Evolutionary conservation across 2,888 invertebrate genomes (phyloP).

Genomic region (Tribolium freemani): DNA sequence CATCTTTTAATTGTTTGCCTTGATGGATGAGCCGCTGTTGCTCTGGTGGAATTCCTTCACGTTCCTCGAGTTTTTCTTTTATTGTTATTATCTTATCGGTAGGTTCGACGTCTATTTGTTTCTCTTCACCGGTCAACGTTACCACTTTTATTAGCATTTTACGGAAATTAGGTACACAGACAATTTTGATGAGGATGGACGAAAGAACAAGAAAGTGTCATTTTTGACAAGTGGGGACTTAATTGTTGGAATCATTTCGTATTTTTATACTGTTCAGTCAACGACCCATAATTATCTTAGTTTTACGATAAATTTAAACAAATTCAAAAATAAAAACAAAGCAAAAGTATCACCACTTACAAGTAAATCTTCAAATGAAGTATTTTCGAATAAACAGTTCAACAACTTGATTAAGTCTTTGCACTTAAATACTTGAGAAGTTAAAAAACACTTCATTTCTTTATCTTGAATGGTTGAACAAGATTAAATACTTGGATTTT

Average conservation of each 20-base stretch:
- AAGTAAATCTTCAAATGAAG: no score
- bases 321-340: conserved; percentile 2
- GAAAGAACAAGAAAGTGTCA: background rate
- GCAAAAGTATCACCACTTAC: no score
- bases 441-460: no score
- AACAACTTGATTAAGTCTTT: no score
- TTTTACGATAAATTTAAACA: background rate
- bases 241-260: no score
- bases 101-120: conserved; percentile 63
- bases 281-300: background rate
- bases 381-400: no score
- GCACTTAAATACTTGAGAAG: no score
- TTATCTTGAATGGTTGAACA: no score
- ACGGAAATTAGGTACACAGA: background rate
- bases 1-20: conserved; percentile 65
- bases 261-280: background rate
- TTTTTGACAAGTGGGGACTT: background rate
- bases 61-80: conserved; percentile 65
- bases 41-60: conserved; percentile 64
- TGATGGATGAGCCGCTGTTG: conserved; percentile 65
- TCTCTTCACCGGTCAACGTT: conserved; percentile 64
- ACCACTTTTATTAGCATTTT: conserved; percentile 59
- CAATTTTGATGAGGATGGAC: background rate
- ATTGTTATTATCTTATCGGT: conserved; percentile 61
- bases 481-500: no score